phyloP scores from a whole-genome alignment of 2,888 invertebrate genomes.

The Drosophila antonietae region DNA sequence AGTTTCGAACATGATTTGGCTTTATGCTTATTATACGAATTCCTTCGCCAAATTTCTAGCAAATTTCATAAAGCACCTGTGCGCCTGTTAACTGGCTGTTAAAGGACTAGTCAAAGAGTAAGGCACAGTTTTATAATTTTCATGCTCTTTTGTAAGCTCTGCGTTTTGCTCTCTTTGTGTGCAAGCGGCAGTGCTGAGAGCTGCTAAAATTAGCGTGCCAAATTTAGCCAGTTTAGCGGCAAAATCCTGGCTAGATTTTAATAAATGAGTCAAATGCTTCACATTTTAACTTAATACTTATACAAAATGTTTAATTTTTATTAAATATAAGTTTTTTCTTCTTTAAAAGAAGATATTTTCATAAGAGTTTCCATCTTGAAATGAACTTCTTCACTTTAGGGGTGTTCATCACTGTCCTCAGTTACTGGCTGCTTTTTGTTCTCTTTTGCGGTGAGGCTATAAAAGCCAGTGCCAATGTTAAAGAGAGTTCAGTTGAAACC shows the following conservation, averaged over 20 bases:
- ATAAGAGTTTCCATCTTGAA: not conserved
- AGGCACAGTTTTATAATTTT: not conserved
- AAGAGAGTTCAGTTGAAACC: conserved; percentile 66
- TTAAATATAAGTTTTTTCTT: not conserved
- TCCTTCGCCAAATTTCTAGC: conserved; percentile 12
- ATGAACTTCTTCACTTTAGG: not conserved
- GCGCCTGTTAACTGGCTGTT: conserved; percentile 28
- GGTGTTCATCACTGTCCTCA: conserved; percentile 1
- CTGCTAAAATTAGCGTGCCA: not conserved
- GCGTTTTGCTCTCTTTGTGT: not conserved
- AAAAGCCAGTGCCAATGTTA: conserved; percentile 50
- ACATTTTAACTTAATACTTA: not conserved
- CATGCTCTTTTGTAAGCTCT: conserved; percentile 25
- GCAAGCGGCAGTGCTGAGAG: conserved; percentile 7
- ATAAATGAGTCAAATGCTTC: not conserved
- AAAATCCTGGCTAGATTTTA: not conserved
- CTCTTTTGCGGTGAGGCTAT: conserved; percentile 42
- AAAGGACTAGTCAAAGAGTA: not conserved
- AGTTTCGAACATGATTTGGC: conserved; percentile 9
- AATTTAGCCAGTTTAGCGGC: not conserved
- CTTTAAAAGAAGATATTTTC: too few relatives aligned
- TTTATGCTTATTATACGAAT: conserved; percentile 29
- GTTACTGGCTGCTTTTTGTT: conserved; percentile 9
- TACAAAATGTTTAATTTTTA: not conserved
- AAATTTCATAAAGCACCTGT: conserved; percentile 26